A percentile compares a stretch with the other conserved stretches of the same genome.
phyloP scores from a whole-genome alignment of 2,797 vertebrate species.

The Anniella stebbinsi region DNA sequence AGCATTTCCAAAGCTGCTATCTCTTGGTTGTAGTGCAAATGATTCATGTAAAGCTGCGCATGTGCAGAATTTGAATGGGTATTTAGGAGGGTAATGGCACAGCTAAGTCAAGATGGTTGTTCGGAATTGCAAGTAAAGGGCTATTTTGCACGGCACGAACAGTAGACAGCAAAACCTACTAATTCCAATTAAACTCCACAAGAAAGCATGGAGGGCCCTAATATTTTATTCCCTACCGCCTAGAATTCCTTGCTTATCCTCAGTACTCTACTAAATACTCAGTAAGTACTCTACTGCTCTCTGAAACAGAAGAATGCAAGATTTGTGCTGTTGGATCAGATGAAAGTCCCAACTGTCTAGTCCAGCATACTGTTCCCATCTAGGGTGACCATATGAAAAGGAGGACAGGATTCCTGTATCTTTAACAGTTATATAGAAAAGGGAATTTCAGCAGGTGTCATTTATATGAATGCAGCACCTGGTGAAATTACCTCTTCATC shows the following conservation, averaged over 20 bases:
- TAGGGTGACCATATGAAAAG: no score
- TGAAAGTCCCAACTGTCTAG: no score
- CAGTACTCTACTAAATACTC: background rate
- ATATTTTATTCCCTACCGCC: background rate
- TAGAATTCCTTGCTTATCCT: background rate
- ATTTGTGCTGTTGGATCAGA: no score
- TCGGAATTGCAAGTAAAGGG: background rate
- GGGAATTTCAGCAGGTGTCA: no score
- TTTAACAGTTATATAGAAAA: no score
- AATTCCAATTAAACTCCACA: background rate
- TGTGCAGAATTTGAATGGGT: background rate
- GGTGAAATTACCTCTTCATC: no score
- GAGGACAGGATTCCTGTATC: no score
- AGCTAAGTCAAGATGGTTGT: background rate
- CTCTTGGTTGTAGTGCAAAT: background rate
- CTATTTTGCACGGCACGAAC: background rate
- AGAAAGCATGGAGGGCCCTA: background rate
- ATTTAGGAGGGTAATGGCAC: background rate
- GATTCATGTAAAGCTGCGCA: background rate
- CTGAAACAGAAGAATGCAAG: no score
- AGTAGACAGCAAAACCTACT: background rate
- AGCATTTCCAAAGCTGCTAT: background rate
- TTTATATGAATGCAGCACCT: no score
- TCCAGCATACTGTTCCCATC: no score
- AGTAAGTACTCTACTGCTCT: no score